Conservation (phyloP, 2,113 vertebrate species). For the Corvus moneduloides region DNA sequence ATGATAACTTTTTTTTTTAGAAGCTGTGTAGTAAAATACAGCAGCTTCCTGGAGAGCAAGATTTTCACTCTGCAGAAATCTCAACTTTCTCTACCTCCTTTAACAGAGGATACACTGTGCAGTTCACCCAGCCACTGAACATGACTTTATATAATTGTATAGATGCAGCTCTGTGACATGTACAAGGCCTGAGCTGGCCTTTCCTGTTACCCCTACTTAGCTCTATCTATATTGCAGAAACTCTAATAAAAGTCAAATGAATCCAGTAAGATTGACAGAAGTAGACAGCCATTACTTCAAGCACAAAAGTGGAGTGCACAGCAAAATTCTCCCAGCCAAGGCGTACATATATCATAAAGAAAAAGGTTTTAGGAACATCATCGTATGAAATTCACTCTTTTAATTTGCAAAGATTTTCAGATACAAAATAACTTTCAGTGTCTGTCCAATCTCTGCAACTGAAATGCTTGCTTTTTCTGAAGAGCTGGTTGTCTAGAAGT, state of each 20-base stretch:
- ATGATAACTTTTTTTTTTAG: not conserved
- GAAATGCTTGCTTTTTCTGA: not conserved
- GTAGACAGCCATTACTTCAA: not conserved
- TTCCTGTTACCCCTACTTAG: not conserved
- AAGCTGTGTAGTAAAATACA: not conserved
- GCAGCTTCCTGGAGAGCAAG: not conserved
- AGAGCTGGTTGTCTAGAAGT: not conserved
- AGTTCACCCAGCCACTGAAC: not conserved
- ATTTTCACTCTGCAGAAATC: not conserved
- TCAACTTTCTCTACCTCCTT: not conserved
- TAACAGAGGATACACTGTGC: not conserved
- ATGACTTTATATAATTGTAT: not conserved
- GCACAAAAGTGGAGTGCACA: not conserved
- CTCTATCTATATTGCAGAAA: not conserved
- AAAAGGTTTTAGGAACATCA: not conserved
- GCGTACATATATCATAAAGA: not conserved
- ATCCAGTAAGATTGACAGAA: not conserved
- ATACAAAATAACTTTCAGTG: not conserved
- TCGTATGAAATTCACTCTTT: not conserved
- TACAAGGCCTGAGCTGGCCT: not conserved
- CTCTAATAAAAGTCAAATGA: not conserved
- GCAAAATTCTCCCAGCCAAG: not conserved
- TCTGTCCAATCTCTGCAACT: not conserved
- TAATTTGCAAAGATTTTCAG: not conserved
- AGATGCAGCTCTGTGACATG: fast-evolving